A percentile compares a stretch with the other conserved stretches of the same genome.
Evolutionary conservation across 2,113 vertebrate species (phyloP).

Genomic region (Hiodon alosoides): DNA sequence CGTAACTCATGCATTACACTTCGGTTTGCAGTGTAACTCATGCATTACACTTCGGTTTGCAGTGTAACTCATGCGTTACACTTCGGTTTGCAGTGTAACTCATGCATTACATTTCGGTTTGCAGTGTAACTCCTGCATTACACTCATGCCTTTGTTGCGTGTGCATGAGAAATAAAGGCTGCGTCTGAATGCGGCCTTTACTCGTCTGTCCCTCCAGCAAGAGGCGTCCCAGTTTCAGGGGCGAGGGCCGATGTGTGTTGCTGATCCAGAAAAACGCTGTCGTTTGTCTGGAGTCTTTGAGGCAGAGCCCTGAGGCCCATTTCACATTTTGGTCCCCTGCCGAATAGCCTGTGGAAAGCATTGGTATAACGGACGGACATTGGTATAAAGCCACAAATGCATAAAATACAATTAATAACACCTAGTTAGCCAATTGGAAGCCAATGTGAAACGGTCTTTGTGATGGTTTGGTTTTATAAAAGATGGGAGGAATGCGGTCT

Average conservation of each 20-base stretch:
- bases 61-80: no score
- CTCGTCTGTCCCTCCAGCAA: slow-evolving; percentile 21
- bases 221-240: slow-evolving; percentile 37
- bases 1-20: no score
- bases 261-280: slow-evolving; percentile 25
- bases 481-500: neutral
- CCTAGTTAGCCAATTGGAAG: slow-evolving; percentile 42
- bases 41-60: no score
- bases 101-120: no score
- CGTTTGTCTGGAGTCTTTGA: slow-evolving; percentile 20
- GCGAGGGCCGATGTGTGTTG: neutral
- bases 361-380: neutral
- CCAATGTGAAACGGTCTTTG: slow-evolving; percentile 32
- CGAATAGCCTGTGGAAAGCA: slow-evolving; percentile 17
- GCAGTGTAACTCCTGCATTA: no score
- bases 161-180: no score
- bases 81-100: no score
- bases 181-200: no score
- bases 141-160: no score
- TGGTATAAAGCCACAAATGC: slow-evolving; percentile 13
- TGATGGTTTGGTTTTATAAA: neutral
- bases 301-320: slow-evolving; percentile 10
- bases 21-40: no score
- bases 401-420: slow-evolving; percentile 44
- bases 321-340: slow-evolving; percentile 3